A percentile compares a stretch with the other conserved stretches of the same genome.
Evolutionary conservation across 23 tunicate genomes (phyloP).

Genomic region (Trididemnum clinides): DNA sequence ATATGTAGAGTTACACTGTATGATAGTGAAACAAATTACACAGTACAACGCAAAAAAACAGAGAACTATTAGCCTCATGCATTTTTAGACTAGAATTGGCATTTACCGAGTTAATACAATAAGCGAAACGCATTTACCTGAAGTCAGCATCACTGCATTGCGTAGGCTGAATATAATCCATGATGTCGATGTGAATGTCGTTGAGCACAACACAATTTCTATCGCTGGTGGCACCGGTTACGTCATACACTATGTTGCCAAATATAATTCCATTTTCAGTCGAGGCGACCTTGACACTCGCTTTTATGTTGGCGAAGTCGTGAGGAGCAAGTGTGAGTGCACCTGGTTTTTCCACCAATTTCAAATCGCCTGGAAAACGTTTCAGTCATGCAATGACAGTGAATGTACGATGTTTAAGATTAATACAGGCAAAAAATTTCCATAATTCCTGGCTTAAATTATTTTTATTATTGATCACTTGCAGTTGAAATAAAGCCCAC

Average conservation of each 20-base stretch:
- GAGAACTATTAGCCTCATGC: too few relatives aligned
- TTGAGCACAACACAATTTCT: conserved; percentile 97
- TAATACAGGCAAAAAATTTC: too few relatives aligned
- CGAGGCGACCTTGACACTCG: conserved; percentile 95
- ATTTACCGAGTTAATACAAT: not conserved
- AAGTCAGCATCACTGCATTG: conserved; percentile 88
- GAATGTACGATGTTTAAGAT: too few relatives aligned
- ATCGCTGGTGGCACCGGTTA: conserved; percentile 89
- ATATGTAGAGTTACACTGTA: too few relatives aligned
- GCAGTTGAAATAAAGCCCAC: too few relatives aligned
- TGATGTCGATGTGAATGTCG: conserved; percentile 97
- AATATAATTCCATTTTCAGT: conserved; percentile 98
- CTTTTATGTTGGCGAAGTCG: conserved; percentile 98
- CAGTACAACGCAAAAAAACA: too few relatives aligned
- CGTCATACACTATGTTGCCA: conserved; percentile 98
- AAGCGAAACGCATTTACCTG: conserved; percentile 49
- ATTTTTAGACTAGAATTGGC: not conserved
- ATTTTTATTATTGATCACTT: too few relatives aligned
- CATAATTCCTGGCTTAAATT: too few relatives aligned
- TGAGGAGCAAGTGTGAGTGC: conserved; percentile 97
- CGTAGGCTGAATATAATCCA: conserved; percentile 98
- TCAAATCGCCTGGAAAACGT: conserved; percentile 89
- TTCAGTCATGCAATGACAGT: too few relatives aligned
- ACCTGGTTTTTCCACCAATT: conserved; percentile 95
- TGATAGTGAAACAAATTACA: too few relatives aligned